Evolutionary conservation across 2,888 invertebrate genomes (phyloP).

Genomic region (Conistra vaccinii): DNA sequence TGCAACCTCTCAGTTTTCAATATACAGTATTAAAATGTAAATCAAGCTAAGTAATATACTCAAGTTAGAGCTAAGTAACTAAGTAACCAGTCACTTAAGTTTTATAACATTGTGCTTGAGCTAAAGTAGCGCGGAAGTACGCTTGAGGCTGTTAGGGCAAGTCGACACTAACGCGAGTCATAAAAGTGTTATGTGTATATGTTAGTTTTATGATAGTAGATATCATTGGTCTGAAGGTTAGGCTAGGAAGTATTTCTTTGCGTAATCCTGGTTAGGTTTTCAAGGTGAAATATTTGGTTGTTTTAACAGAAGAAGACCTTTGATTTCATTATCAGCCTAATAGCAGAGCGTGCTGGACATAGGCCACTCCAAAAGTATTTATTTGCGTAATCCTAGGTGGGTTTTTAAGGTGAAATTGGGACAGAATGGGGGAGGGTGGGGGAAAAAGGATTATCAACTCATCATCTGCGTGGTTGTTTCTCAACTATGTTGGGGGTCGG

Average conservation of each 20-base stretch:
- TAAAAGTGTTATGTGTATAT: slow-evolving; percentile 22
- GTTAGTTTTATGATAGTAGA: slow-evolving; percentile 17
- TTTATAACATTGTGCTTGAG: slow-evolving; percentile 58
- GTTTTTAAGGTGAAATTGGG: no score
- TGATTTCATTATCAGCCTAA: no score
- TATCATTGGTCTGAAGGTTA: not conserved
- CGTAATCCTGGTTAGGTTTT: not conserved
- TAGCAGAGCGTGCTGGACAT: not conserved
- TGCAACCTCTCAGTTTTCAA: slow-evolving; percentile 13
- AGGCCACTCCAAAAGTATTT: not conserved
- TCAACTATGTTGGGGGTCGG: no score
- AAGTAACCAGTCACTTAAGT: slow-evolving; percentile 58
- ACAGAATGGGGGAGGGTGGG: no score
- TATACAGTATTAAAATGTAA: slow-evolving; percentile 38
- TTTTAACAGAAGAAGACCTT: not conserved
- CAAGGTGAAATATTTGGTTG: not conserved
- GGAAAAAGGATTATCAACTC: no score
- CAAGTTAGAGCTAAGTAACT: slow-evolving; percentile 38
- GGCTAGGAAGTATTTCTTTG: not conserved
- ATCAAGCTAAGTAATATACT: slow-evolving; percentile 25
- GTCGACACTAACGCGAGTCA: slow-evolving; percentile 14
- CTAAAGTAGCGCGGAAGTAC: slow-evolving; percentile 52
- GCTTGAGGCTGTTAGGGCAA: slow-evolving; percentile 35
- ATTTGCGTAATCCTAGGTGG: not conserved
- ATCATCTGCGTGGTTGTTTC: no score